Evolutionary conservation across 2,797 vertebrate species (phyloP).

Genomic region (Ataeniobius toweri): DNA sequence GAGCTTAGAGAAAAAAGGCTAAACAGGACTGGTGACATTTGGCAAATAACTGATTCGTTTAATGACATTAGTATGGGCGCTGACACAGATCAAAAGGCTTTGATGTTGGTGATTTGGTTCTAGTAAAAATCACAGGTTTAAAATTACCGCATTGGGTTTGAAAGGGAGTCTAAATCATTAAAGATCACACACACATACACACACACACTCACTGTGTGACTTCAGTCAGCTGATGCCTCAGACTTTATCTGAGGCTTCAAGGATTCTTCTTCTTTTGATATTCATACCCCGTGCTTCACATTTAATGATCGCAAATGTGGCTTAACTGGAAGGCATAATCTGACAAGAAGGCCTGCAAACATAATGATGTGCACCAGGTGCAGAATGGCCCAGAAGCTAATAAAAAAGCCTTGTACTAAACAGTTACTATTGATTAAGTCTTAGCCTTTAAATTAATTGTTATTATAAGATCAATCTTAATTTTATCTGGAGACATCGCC

Average conservation of each 20-base stretch:
- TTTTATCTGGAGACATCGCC: slow-evolving; percentile 54
- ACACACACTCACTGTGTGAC: slow-evolving; percentile 1
- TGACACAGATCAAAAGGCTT: slow-evolving; percentile 10
- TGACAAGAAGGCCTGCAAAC: slow-evolving; percentile 32
- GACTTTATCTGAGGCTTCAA: background rate
- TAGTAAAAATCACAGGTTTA: slow-evolving; percentile 3
- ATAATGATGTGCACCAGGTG: slow-evolving; percentile 50
- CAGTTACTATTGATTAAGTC: slow-evolving; percentile 72
- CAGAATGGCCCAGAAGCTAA: slow-evolving; percentile 54
- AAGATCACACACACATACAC: background rate
- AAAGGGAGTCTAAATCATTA: slow-evolving; percentile 8
- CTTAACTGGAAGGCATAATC: slow-evolving; percentile 37
- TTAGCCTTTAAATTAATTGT: slow-evolving; percentile 70
- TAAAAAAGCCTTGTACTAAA: slow-evolving; percentile 63
- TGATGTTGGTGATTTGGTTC: slow-evolving; percentile 13
- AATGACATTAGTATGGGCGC: slow-evolving; percentile 1
- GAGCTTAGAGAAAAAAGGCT: background rate
- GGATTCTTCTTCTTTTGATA: slow-evolving; percentile 11
- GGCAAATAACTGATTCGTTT: slow-evolving; percentile 1
- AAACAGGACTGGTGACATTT: slow-evolving; percentile 6
- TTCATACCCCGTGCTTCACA: slow-evolving; percentile 10
- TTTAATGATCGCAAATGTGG: slow-evolving; percentile 37
- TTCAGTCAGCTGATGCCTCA: slow-evolving; percentile 4
- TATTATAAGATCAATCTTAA: slow-evolving; percentile 73
- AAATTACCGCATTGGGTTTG: background rate